Percentiles rank a stretch among this genome's conserved stretches.
Evolutionary conservation across 1,140 invertebrate species (phyloP).

Genomic region (Heliconius eleuchia): DNA sequence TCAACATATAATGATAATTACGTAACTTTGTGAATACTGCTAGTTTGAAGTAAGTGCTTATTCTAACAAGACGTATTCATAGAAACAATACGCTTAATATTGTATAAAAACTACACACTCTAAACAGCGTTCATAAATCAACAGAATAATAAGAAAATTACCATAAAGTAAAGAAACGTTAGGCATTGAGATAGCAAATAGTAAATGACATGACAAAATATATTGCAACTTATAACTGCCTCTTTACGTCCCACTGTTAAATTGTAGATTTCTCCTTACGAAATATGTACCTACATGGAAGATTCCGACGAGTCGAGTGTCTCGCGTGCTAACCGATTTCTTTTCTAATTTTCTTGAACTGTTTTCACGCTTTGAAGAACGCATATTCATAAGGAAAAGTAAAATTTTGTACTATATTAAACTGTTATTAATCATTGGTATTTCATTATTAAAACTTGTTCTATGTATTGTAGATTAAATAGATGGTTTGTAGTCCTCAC

Average conservation of each 20-base stretch:
- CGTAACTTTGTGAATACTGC: not conserved
- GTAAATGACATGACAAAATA: slow-evolving; percentile 6
- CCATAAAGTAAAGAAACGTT: not conserved
- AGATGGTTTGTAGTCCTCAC: too few relatives aligned
- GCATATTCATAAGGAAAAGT: slow-evolving; percentile 16
- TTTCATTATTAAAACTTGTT: too few relatives aligned
- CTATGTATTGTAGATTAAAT: too few relatives aligned
- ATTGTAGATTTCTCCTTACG: slow-evolving; percentile 11
- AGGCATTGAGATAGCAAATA: not conserved
- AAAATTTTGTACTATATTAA: not conserved
- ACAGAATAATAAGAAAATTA: slow-evolving; percentile 5
- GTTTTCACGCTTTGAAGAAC: slow-evolving; percentile 14
- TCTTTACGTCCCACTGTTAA: slow-evolving; percentile 9
- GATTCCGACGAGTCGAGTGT: slow-evolving; percentile 3
- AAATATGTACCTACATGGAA: not conserved
- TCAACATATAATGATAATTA: not conserved
- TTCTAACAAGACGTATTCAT: not conserved
- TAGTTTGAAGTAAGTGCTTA: not conserved
- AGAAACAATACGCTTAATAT: not conserved
- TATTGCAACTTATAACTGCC: not conserved
- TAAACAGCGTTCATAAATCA: slow-evolving; percentile 3
- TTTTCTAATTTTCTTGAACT: not conserved
- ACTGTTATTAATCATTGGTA: too few relatives aligned
- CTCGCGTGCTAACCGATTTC: slow-evolving; percentile 7
- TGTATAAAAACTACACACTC: not conserved